Conservation (phyloP, 2,797 vertebrate species). For the Brachyrhaphis roseni region DNA sequence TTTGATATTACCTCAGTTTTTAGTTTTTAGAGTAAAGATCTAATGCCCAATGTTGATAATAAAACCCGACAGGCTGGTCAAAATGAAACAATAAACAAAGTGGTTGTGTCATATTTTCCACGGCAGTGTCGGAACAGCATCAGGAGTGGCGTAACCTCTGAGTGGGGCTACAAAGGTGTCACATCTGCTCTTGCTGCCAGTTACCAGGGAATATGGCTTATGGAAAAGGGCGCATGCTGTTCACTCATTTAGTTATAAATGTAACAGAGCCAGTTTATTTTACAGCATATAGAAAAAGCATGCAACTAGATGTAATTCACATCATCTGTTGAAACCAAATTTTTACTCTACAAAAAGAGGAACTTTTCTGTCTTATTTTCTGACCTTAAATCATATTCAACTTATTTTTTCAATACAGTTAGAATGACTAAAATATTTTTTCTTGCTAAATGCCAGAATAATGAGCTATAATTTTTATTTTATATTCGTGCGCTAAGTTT, state of each 20-base stretch:
- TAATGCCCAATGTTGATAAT: slow-evolving; percentile 22
- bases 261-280: neutral
- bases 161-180: slow-evolving; percentile 47
- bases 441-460: neutral
- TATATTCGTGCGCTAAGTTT: neutral
- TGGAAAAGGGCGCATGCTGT: slow-evolving; percentile 25
- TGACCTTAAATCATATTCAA: neutral
- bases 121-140: slow-evolving; percentile 26
- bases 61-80: slow-evolving; percentile 24
- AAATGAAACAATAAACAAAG: slow-evolving; percentile 43
- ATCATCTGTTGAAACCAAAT: neutral
- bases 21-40: neutral
- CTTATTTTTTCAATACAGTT: neutral
- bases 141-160: slow-evolving; percentile 36
- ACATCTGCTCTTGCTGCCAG: slow-evolving; percentile 51
- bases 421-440: neutral
- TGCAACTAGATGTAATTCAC: neutral
- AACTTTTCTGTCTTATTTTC: neutral
- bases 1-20: neutral
- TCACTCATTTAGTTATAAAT: neutral
- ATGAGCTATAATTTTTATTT: neutral
- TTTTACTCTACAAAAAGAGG: neutral
- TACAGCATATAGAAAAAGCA: neutral
- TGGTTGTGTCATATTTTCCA: slow-evolving; percentile 66
- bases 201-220: slow-evolving; percentile 39